Evolutionary conservation across 2,888 invertebrate species (phyloP).

Genomic region (Tipula vernalis): DNA sequence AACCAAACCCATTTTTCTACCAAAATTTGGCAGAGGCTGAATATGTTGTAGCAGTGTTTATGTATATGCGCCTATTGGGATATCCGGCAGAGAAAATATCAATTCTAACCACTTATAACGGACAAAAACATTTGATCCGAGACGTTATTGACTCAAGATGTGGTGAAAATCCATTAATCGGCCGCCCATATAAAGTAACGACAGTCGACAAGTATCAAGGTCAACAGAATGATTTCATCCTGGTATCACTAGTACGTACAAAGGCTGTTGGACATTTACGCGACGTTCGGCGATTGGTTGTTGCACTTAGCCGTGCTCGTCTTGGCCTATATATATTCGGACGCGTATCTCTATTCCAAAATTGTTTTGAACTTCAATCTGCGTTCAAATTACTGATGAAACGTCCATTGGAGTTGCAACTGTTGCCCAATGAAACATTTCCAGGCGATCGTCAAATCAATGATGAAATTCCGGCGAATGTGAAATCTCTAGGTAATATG

Average conservation of each 20-base stretch:
- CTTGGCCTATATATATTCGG: constrained; percentile 95
- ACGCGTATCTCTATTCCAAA: constrained; percentile 80
- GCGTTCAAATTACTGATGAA: constrained; percentile 83
- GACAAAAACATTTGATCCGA: constrained; percentile 92
- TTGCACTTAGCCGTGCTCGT: constrained; percentile 95
- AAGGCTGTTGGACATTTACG: constrained; percentile 95
- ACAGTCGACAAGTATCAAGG: constrained; percentile 99
- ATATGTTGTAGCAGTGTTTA: constrained; percentile 92
- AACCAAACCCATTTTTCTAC: constrained; percentile 97
- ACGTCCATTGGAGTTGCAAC: constrained; percentile 64
- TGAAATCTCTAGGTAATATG: constrained; percentile 62
- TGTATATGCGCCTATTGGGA: constrained; percentile 95
- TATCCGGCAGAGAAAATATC: constrained; percentile 96
- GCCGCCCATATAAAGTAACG: constrained; percentile 80
- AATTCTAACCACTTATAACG: constrained; percentile 97
- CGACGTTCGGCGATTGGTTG: constrained; percentile 90
- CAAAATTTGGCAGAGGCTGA: constrained; percentile 81
- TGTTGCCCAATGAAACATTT: constrained; percentile 69
- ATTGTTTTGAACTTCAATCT: constrained; percentile 93
- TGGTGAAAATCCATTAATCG: constrained; percentile 88
- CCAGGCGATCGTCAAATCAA: constrained; percentile 51
- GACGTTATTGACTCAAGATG: constrained; percentile 92
- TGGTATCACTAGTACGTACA: constrained; percentile 91
- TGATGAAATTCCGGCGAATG: constrained; percentile 35
- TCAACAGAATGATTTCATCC: constrained; percentile 97